phyloP scores from a whole-genome alignment of 2,888 invertebrate species.

The Stomorhina lunata region DNA sequence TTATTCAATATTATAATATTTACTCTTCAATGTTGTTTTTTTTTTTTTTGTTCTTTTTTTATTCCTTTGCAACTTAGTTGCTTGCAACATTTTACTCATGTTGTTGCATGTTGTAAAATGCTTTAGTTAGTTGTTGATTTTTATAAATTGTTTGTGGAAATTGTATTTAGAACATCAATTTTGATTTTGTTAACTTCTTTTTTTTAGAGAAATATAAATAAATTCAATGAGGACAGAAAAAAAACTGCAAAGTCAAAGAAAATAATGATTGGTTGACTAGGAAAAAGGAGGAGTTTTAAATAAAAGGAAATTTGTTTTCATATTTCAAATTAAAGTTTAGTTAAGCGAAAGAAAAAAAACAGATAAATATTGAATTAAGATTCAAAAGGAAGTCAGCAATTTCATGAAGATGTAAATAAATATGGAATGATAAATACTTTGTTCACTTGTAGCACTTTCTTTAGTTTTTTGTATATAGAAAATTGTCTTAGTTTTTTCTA shows the following conservation, averaged over 20 bases:
- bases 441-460: no score
- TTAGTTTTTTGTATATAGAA: no score
- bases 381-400: background rate
- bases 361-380: background rate
- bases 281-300: background rate
- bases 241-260: background rate
- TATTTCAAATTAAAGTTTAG: background rate
- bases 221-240: background rate
- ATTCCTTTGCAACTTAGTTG: background rate
- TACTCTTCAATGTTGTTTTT: slow-evolving; percentile 31
- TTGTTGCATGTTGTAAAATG: slow-evolving; percentile 39
- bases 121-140: slow-evolving; percentile 47
- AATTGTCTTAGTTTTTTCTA: no score
- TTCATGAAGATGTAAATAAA: no score
- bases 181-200: slow-evolving; percentile 5
- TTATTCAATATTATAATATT: slow-evolving; percentile 65
- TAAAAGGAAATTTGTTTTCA: slow-evolving; percentile 24
- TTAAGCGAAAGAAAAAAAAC: background rate
- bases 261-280: slow-evolving; percentile 7
- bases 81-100: slow-evolving; percentile 31
- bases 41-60: background rate
- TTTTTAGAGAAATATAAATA: background rate
- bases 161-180: slow-evolving; percentile 56
- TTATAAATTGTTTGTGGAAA: slow-evolving; percentile 60
- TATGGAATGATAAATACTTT: no score